phyloP scores from a whole-genome alignment of 2,797 vertebrate species.

The Falco naumanni region DNA sequence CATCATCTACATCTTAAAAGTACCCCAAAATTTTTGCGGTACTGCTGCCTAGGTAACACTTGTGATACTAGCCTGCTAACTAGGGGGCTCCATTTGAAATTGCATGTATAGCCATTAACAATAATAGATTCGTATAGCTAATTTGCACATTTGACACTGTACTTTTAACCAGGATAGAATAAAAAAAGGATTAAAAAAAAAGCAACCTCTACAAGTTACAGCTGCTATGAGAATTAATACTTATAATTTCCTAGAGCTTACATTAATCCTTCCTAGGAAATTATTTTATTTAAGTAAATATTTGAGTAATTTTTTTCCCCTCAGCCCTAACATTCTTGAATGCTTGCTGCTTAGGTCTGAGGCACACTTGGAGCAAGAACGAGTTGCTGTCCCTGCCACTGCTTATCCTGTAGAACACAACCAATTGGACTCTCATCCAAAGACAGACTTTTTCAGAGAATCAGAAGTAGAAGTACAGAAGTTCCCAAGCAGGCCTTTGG shows the following conservation, averaged over 20 bases:
- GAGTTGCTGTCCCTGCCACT: constrained; percentile 78
- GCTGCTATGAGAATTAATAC: background rate
- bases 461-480: constrained; percentile 82
- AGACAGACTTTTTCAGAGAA: constrained; percentile 89
- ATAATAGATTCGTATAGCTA: background rate
- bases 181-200: background rate
- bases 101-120: background rate
- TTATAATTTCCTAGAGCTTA: background rate
- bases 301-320: background rate
- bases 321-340: background rate
- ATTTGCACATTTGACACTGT: background rate
- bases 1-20: background rate
- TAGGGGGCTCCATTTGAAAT: background rate
- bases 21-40: background rate
- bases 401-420: constrained; percentile 81
- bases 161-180: background rate
- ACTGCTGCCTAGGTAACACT: background rate
- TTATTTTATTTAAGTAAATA: background rate
- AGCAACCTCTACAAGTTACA: background rate
- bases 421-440: constrained; percentile 84
- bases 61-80: background rate
- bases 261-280: background rate
- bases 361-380: constrained; percentile 85
- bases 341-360: constrained; percentile 82
- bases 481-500: constrained; percentile 82